Evolutionary conservation across 1,140 invertebrate species (phyloP).

Genomic region (Xylocopa sonorina): DNA sequence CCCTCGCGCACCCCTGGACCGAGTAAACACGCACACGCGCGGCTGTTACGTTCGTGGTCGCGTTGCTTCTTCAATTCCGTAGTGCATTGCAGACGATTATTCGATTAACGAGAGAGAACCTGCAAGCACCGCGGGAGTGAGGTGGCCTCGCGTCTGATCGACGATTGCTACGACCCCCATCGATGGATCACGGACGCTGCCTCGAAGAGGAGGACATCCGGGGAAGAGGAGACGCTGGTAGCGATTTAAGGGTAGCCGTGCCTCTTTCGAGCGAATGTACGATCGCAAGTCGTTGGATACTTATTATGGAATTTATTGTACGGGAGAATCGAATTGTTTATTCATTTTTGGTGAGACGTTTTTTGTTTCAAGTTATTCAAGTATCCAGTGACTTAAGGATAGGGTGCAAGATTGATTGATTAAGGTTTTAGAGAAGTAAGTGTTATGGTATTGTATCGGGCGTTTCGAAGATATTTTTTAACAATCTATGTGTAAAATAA

Average conservation of each 20-base stretch:
- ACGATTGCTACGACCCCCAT: slow-evolving; percentile 50
- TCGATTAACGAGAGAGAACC: slow-evolving; percentile 82
- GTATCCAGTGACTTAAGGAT: too few species aligned
- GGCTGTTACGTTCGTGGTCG: slow-evolving; percentile 53
- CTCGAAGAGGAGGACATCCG: neutral
- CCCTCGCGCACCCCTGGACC: neutral
- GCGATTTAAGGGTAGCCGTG: neutral
- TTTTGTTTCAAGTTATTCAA: too few species aligned
- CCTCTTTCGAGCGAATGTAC: neutral
- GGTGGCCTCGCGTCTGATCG: slow-evolving; percentile 83
- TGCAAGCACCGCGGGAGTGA: slow-evolving; percentile 96
- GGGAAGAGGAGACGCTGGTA: neutral
- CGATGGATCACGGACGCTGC: slow-evolving; percentile 3
- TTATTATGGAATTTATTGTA: too few species aligned
- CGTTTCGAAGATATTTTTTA: too few species aligned
- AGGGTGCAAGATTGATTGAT: too few species aligned
- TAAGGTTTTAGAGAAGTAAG: too few species aligned
- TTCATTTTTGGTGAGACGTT: too few species aligned
- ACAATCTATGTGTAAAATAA: too few species aligned
- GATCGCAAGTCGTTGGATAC: too few species aligned
- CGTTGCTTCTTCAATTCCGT: slow-evolving; percentile 92
- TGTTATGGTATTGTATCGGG: too few species aligned
- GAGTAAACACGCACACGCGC: neutral
- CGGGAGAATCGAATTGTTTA: too few species aligned
- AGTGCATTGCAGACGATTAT: slow-evolving; percentile 95